These are phyloP conservation scores for Lamellibrachia columna DNA, from an alignment of 2,888 invertebrate genomes.

Conservation along the genomic window DNA sequence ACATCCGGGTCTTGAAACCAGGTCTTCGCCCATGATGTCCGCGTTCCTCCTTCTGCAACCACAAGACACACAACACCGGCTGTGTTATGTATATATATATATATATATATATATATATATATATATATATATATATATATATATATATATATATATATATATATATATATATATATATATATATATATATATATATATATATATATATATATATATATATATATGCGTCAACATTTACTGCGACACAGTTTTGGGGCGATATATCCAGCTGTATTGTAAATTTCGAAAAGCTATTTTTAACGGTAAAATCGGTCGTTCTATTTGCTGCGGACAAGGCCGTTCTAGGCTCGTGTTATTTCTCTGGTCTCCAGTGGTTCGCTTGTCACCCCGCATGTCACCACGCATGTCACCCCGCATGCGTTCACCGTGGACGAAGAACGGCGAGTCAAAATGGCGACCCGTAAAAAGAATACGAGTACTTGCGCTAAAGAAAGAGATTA, in stretches of 20 bases:
- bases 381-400: no score
- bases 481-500: no score
- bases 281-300: not conserved
- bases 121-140: not conserved
- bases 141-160: not conserved
- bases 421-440: no score
- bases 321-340: no score
- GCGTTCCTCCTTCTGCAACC: conserved; percentile 50
- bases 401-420: no score
- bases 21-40: conserved; percentile 60
- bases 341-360: no score
- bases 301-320: no score
- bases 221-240: not conserved
- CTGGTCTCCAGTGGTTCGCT: no score
- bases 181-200: not conserved
- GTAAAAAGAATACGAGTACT: no score
- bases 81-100: not conserved
- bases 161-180: not conserved
- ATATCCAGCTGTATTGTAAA: not conserved
- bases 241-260: not conserved
- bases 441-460: no score
- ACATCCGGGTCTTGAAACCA: conserved; percentile 60
- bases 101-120: not conserved
- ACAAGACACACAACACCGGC: not conserved
- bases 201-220: not conserved